Base-by-base conservation (phyloP, 2,797 vertebrate species). In the Scyliorhinus canicula region DNA sequence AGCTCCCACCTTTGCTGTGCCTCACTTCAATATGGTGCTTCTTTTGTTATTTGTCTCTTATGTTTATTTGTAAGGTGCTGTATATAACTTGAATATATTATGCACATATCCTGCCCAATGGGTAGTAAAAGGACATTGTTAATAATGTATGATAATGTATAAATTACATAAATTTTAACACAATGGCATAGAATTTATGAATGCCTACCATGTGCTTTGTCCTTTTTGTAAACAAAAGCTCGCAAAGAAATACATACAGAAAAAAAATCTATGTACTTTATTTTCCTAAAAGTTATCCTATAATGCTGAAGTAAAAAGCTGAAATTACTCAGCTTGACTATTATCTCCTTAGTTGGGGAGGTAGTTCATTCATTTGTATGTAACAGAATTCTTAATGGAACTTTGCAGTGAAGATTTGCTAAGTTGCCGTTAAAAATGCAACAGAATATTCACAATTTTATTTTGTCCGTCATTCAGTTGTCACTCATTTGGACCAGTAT, bases 31-130 rank as follows among this genome's bases (percentile, higher is more conserved):
- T 98, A 98, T 97, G 98, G 98, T 99, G 98, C 98, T 99, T 98
- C 98, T 98, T 98, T 97, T 97, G 97, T 98, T 97, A 97, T 98
- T 97, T 97, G 97, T 98, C 96, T 97, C 96, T 98, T 97, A 96
- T 96, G 97, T 97, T 97, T 95, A 97, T 98, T 98, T 98, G 97
- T 98, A 98, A 97, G 98, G 98, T 98, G 98, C 98, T 99, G 98
- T 98, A 98, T 98, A 98, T 98, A 99, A 98, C 97, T 98, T 98
- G 98, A 98, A 98, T 98, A 98, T 98, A 98, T 98, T 98, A 98
- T 98, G 98, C 98, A 99, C 98, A 99, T 99, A 98, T 98, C 98
- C 98, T 99, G 98, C 98, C 98, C 98, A 99, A 98, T 98, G 98
- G 99, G 99, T 99, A 99, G 98, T 98, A 96, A 97, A 97, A 97